Percentiles rank a stretch among this genome's conserved stretches.
phyloP scores from a whole-genome alignment of 2,113 vertebrate genomes.

The Lucifuga dentata region DNA sequence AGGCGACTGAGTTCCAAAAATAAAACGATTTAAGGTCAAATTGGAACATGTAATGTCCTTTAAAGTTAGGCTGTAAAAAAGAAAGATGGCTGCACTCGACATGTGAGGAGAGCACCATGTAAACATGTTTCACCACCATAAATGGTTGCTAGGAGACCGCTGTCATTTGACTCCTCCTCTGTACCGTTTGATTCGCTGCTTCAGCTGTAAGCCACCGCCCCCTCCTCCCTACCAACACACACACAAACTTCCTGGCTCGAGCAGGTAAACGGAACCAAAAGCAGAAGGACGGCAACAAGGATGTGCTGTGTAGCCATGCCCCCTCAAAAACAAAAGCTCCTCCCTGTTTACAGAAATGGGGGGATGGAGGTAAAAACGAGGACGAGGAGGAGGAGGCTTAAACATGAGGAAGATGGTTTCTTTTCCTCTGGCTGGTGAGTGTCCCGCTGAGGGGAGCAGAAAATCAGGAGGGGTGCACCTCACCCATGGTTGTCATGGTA shows the following conservation, averaged over 20 bases:
- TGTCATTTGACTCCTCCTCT: background rate
- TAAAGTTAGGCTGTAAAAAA: constrained; percentile 25
- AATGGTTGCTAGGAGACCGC: background rate
- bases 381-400: constrained; percentile 13
- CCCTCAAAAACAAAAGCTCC: constrained; percentile 5
- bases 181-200: constrained; percentile 16
- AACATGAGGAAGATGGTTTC: constrained; percentile 20
- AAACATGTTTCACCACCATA: constrained; percentile 47
- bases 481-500: constrained; percentile 13
- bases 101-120: constrained; percentile 65
- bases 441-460: constrained; percentile 27
- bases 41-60: too few relatives aligned
- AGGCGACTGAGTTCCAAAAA: too few relatives aligned
- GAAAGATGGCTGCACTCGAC: constrained; percentile 51
- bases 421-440: constrained; percentile 12
- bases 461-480: constrained; percentile 20
- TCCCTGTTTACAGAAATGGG: constrained; percentile 3
- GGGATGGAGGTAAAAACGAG: background rate
- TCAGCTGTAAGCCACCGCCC: background rate
- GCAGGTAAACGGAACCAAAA: constrained; percentile 43
- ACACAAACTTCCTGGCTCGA: constrained; percentile 15
- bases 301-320: constrained; percentile 37
- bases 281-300: constrained; percentile 34
- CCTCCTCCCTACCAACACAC: too few relatives aligned
- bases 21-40: background rate